Evolutionary conservation across 2,888 invertebrate genomes (phyloP).

Genomic region (Tinea trinotella): DNA sequence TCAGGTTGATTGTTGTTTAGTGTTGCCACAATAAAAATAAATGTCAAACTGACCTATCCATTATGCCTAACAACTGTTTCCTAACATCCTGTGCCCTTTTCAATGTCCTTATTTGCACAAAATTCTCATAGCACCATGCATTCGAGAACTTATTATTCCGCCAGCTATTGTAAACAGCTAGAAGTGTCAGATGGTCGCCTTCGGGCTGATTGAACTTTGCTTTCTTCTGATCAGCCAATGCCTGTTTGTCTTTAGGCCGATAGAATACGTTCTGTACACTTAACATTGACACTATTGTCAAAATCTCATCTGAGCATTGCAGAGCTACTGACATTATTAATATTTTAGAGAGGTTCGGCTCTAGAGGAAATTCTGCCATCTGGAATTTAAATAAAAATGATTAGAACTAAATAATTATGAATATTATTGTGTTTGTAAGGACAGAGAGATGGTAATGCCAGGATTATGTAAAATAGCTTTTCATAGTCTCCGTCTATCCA

Average conservation of each 20-base stretch:
- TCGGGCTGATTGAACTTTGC: slow-evolving; percentile 99
- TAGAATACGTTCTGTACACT: slow-evolving; percentile 98
- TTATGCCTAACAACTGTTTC: slow-evolving; percentile 96
- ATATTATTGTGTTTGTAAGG: background rate
- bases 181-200: slow-evolving; percentile 96
- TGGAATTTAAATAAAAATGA: slow-evolving; percentile 51
- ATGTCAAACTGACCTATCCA: slow-evolving; percentile 81
- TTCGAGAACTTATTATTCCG: slow-evolving; percentile 99
- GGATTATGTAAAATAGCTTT: too few relatives aligned
- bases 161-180: slow-evolving; percentile 99
- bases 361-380: slow-evolving; percentile 99
- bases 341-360: slow-evolving; percentile 98
- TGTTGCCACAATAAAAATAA: too few relatives aligned
- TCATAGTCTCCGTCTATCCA: too few relatives aligned
- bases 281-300: slow-evolving; percentile 99
- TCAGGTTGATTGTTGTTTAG: too few relatives aligned
- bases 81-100: slow-evolving; percentile 98
- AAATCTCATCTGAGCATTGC: slow-evolving; percentile 97
- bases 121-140: slow-evolving; percentile 99
- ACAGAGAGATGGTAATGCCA: background rate
- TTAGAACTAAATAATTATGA: background rate
- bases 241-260: slow-evolving; percentile 94
- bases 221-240: slow-evolving; percentile 98
- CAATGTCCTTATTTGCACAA: slow-evolving; percentile 96
- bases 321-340: slow-evolving; percentile 98